Conservation (phyloP, 92 coral and sea anemone genomes). For the Heteractis magnifica region DNA sequence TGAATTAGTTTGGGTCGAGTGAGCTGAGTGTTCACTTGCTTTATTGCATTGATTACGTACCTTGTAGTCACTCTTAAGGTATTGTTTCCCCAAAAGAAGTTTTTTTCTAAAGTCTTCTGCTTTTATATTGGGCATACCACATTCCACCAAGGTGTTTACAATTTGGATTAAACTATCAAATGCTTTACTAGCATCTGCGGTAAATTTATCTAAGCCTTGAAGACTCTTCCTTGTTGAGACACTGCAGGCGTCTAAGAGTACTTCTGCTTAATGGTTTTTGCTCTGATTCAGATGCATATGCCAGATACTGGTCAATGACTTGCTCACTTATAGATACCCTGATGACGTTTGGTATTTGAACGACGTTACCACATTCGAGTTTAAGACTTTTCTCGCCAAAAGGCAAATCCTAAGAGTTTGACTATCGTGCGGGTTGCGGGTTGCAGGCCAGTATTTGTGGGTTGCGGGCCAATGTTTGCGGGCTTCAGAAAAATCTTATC, state of each 20-base stretch:
- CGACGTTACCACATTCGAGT: not conserved
- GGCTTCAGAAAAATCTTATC: too few relatives aligned
- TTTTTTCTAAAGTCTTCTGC: not conserved
- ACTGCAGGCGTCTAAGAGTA: too few relatives aligned
- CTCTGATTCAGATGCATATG: too few relatives aligned
- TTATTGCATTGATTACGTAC: not conserved
- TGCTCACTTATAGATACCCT: too few relatives aligned
- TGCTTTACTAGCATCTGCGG: constrained; percentile 4
- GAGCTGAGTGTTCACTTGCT: not conserved
- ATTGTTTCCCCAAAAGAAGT: not conserved
- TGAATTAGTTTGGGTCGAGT: too few relatives aligned
- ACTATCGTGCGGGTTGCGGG: too few relatives aligned
- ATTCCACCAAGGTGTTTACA: not conserved
- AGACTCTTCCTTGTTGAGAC: constrained; percentile 1
- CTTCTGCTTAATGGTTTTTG: not conserved
- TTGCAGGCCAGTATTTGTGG: too few relatives aligned
- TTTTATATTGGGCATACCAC: not conserved
- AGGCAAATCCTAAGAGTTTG: not conserved
- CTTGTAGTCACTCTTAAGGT: not conserved
- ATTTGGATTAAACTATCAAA: not conserved
- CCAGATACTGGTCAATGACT: too few relatives aligned
- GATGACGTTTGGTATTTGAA: too few relatives aligned
- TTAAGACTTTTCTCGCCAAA: not conserved
- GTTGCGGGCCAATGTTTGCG: too few relatives aligned
- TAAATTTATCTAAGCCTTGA: not conserved